Base-by-base conservation (phyloP, 2,888 invertebrate genomes). In the Chrysodeixis includens region DNA sequence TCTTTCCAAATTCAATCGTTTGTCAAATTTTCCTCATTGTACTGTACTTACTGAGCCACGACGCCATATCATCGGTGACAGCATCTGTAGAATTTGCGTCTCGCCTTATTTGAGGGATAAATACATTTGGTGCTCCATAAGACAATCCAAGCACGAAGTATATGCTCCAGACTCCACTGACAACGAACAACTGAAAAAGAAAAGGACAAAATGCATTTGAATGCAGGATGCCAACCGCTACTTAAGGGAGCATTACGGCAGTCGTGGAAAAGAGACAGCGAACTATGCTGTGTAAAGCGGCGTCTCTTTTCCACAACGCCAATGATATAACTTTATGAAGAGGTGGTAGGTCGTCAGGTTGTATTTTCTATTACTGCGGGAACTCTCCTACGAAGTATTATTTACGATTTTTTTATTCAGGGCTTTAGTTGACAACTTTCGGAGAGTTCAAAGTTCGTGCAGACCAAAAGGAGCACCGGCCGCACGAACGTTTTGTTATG, bases 61-160 rank as follows among this genome's bases (percentile, higher is more conserved):
- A 83, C 3, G 79, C 83, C 84, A 83, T 87, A 59, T 85, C 83
- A 52, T 75, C 71, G 22, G 70, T 83, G 22, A 85, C 79, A 18
- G 79, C 74, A 20, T 81, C 75, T 4, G 82, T 83, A 0, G 82
- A 81, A 62, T 86, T 86, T 4, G 84, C 83, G 57, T 85, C 82
- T 22, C 59, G 77, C 51, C 84, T 76, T 56, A 86, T 64, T 66
- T 86, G 85, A 8, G 83, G 77, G 40, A 86, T 83, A 30, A 82
- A 70, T 0, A 85, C 84, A 44, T 78, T 84, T 5, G 85, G 84
- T 0, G 79, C 81, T 0, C 84, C 85, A n/a, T 81, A 83, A 68
- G 81, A 77, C 16, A 85, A 58, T 1, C 85, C 85, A 8, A 79
- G 72, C 14, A 79, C 76, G 52, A 84, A 85, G 32, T 81, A 83